phyloP scores from a whole-genome alignment of 2,797 vertebrate genomes.

The Tinamus major region DNA sequence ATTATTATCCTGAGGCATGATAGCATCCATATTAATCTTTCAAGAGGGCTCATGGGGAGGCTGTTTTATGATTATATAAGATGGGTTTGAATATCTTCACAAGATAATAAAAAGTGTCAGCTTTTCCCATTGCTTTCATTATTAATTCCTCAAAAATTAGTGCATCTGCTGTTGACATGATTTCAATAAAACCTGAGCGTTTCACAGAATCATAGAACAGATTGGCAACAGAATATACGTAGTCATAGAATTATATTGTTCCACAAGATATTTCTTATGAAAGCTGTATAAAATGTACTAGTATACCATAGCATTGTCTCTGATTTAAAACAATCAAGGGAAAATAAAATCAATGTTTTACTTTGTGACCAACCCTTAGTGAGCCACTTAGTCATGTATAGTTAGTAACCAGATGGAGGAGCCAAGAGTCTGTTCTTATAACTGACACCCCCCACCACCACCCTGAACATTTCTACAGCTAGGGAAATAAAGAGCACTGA shows the following conservation, averaged over 20 bases:
- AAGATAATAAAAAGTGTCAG: conserved; percentile 29
- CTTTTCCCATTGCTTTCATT: conserved; percentile 23
- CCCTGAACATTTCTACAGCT: neutral
- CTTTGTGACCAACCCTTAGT: neutral
- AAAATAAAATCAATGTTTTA: neutral
- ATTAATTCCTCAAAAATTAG: neutral
- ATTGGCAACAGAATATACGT: neutral
- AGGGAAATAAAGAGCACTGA: neutral
- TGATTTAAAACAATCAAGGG: neutral
- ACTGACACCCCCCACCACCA: neutral
- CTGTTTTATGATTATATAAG: conserved; percentile 40
- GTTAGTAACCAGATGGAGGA: conserved; percentile 68
- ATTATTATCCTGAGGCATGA: neutral
- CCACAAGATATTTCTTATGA: neutral
- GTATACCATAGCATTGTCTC: neutral
- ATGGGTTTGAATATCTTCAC: conserved; percentile 12
- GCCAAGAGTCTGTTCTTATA: conserved; percentile 57
- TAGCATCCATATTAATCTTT: conserved; percentile 47
- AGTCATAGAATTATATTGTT: neutral
- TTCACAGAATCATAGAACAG: neutral
- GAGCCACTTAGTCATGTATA: neutral
- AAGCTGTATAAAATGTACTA: neutral
- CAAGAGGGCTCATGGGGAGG: neutral
- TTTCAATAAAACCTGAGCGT: neutral
- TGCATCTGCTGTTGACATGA: neutral